A percentile compares a stretch with the other conserved stretches of the same genome.
Conservation (phyloP, 2,797 vertebrate species). For the Sebastes goodei region DNA sequence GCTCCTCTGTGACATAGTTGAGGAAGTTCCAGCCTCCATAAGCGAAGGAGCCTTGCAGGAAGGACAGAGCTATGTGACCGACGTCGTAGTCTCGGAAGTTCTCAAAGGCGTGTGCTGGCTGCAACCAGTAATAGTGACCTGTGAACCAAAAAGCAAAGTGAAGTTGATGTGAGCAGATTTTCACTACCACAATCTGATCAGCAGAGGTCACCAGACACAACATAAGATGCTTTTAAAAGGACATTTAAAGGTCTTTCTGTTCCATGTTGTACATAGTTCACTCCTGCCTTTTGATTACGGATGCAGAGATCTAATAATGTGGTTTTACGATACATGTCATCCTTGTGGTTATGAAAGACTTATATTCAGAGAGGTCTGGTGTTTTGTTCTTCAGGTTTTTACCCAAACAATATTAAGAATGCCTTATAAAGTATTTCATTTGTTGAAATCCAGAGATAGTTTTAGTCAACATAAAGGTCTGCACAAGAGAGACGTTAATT, state of each 20-base stretch:
- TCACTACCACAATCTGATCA: slow-evolving; percentile 8
- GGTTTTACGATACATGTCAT: background rate
- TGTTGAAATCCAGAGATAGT: background rate
- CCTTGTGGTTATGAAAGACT: background rate
- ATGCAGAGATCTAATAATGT: background rate
- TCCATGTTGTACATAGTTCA: background rate
- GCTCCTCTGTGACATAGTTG: slow-evolving; percentile 90
- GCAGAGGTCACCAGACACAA: slow-evolving; percentile 44
- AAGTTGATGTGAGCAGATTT: background rate
- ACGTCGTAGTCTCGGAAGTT: slow-evolving; percentile 82
- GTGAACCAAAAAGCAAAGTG: background rate
- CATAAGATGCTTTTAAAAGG: background rate
- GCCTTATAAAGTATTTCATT: background rate
- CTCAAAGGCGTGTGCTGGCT: slow-evolving; percentile 85
- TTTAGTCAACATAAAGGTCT: background rate
- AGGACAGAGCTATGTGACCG: slow-evolving; percentile 84
- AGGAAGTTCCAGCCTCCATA: slow-evolving; percentile 91
- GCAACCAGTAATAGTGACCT: slow-evolving; percentile 88
- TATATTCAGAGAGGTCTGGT: background rate
- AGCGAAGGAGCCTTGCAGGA: slow-evolving; percentile 89
- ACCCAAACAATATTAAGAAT: background rate
- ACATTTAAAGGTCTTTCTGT: background rate
- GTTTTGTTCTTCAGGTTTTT: background rate
- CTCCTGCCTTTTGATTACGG: background rate
- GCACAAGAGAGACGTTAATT: background rate